phyloP scores from a whole-genome alignment of 2,888 invertebrate genomes.

The Rotaria sp. region DNA sequence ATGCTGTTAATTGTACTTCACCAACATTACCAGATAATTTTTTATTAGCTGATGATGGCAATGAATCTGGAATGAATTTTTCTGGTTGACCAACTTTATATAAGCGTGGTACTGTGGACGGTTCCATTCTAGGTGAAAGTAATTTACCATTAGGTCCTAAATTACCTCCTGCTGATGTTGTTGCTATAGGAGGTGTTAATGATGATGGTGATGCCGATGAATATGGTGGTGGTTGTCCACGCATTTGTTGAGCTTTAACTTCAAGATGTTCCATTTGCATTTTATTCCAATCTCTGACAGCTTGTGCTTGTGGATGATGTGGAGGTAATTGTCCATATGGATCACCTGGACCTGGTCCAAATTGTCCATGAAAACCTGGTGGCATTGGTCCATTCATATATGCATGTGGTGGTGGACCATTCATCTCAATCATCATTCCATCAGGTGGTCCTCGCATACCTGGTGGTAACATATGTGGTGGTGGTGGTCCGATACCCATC shows the following conservation, averaged over 20 bases:
- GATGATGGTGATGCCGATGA: constrained; percentile 16
- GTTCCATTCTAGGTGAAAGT: constrained; percentile 39
- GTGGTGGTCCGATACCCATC: constrained; percentile 17
- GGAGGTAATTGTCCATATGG: constrained; percentile 41
- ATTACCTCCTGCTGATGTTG: constrained; percentile 43
- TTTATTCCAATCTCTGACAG: constrained; percentile 42
- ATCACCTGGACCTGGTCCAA: constrained; percentile 40
- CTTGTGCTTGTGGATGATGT: constrained; percentile 42
- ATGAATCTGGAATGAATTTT: constrained; percentile 19
- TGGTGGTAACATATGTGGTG: constrained; percentile 8
- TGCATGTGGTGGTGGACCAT: not conserved
- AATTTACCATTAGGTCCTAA: constrained; percentile 41
- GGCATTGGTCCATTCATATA: constrained; percentile 19
- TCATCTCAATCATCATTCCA: constrained; percentile 16
- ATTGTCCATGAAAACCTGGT: constrained; percentile 31
- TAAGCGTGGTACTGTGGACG: constrained; percentile 26
- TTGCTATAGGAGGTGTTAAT: constrained; percentile 40
- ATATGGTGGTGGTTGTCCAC: constrained; percentile 23
- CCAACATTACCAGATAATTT: not conserved
- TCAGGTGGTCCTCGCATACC: constrained; percentile 22
- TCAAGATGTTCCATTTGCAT: constrained; percentile 41
- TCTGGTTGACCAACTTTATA: constrained; percentile 17
- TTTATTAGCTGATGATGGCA: not conserved
- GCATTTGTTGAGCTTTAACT: constrained; percentile 50
- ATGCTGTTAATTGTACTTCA: constrained; percentile 37